Percentiles rank a stretch among this genome's conserved stretches.
These are phyloP conservation scores for Chelonoidis abingdonii DNA, from an alignment of 2,113 vertebrate genomes.

Conservation along the genomic window DNA sequence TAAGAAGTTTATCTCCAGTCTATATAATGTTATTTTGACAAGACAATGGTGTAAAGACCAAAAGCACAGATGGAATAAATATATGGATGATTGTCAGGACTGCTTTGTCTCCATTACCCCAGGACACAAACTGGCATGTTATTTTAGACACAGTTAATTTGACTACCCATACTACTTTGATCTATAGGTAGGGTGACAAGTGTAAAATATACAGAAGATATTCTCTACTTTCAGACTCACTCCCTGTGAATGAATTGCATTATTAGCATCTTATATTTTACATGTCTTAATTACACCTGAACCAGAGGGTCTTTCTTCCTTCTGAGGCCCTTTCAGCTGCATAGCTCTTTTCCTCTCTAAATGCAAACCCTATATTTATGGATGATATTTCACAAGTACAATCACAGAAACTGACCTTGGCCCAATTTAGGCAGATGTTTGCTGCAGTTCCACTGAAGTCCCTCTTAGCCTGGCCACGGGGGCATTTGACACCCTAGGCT, in stretches of 20 bases:
- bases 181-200: slow-evolving; percentile 21
- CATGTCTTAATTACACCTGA: slow-evolving; percentile 3
- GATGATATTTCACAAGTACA: background rate
- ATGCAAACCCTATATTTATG: background rate
- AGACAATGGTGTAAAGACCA: background rate
- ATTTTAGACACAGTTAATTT: slow-evolving; percentile 38
- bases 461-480: background rate
- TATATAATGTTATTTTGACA: background rate
- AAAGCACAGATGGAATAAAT: slow-evolving; percentile 36
- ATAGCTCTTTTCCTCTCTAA: background rate
- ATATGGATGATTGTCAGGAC: slow-evolving; percentile 26
- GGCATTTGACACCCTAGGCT: background rate
- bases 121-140: slow-evolving; percentile 43
- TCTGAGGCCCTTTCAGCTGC: background rate
- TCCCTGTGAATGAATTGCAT: slow-evolving; percentile 18
- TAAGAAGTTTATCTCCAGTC: slow-evolving; percentile 21
- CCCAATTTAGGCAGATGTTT: background rate
- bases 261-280: background rate
- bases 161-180: slow-evolving; percentile 38
- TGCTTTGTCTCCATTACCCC: slow-evolving; percentile 25
- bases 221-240: background rate
- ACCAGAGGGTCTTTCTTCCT: background rate
- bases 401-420: background rate
- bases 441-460: background rate
- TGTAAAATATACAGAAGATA: background rate